Conservation (phyloP, 2,113 vertebrate genomes). For the Edolisoma coerulescens region DNA sequence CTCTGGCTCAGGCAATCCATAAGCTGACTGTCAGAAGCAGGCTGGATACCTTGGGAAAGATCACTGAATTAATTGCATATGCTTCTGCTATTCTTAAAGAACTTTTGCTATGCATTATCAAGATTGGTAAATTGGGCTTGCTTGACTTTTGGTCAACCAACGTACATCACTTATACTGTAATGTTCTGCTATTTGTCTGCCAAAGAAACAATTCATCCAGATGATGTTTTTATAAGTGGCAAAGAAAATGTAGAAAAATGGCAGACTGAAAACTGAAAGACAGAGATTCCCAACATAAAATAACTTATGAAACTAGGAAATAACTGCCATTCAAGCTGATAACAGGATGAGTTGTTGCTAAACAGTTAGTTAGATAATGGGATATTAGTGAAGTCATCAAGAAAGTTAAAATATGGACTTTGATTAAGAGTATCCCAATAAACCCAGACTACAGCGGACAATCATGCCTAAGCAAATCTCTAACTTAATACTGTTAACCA, state of each 20-base stretch:
- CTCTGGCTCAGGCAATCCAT: background rate
- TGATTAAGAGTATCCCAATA: background rate
- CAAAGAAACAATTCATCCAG: background rate
- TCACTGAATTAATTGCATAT: background rate
- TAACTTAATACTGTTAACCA: background rate
- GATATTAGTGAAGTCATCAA: background rate
- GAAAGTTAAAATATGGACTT: background rate
- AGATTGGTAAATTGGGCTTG: background rate
- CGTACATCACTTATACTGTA: background rate
- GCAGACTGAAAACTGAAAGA: background rate
- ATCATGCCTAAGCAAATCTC: background rate
- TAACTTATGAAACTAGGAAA: background rate
- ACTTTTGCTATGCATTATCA: background rate
- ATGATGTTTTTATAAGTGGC: background rate
- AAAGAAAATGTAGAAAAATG: background rate
- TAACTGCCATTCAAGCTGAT: background rate
- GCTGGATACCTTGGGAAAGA: background rate
- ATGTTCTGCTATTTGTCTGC: background rate
- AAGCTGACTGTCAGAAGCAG: background rate
- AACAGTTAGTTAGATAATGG: background rate
- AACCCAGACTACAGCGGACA: background rate
- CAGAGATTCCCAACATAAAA: background rate
- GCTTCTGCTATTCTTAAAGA: background rate
- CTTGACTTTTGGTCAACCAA: background rate
- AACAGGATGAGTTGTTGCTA: background rate